Evolutionary conservation across 2,797 vertebrate genomes (phyloP), one percentile per base, ranked within the genome.

Genomic region (Parauchenoglanis ngamensis): DNA sequence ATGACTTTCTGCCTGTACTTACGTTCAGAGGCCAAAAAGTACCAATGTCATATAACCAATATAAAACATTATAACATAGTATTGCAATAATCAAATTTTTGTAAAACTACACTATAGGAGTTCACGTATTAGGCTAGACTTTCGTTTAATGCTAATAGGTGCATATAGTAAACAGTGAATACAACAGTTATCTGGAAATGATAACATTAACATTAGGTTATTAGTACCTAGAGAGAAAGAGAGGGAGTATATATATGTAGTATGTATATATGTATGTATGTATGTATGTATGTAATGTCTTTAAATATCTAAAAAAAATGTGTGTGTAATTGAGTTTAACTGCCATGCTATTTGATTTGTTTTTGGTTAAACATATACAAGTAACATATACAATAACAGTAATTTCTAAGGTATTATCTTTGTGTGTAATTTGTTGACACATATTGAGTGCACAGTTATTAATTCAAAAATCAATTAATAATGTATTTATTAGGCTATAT

Each of bases 1-100:
- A 85, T 63, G 68, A 56, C 44, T 59, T 88, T 89, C 77, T 81
- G n/a, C 88, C 90, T 85, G 85, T 56, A 19, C 35, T 75, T 35
- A 72, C 87, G 44, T 86, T 25, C 15, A 86, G 70, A 61, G 52
- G 54, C 44, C 59, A 72, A 44, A 68, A 68, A 23, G 44, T 52
- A 59, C 56, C 54, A 52, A 21, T n/a, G 13, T 61, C n/a, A 81
- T 57, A 44, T 25, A 23, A 11, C 10, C n/a, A 23, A 68, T 68
- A 54, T 67, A 31, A 31, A 52, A 59, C 5, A 12, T 46, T 19
- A 15, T 46, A 25, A 17, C 15, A 46, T 7, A 49, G 8, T 7
- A 21, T 15, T 31, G 25, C 12, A 31, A 1, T 54, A 19, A 77
- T 77, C 49, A 54, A 52, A 52, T 72, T 44, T 44, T 44, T 19